phyloP scores from a whole-genome alignment of 2,113 vertebrate species.

The Riparia riparia region DNA sequence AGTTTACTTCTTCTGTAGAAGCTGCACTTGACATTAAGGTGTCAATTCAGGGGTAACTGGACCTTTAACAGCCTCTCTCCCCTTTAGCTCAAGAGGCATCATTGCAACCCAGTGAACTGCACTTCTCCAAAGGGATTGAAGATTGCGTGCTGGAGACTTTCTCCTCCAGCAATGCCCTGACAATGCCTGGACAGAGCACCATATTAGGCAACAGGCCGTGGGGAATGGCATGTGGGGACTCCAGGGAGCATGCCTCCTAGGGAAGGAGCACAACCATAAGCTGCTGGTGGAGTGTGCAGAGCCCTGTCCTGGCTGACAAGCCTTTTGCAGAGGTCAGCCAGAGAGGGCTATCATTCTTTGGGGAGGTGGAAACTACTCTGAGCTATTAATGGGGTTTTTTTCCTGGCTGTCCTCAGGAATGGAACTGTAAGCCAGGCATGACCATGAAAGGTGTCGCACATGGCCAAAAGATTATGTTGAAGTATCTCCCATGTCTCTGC shows the following conservation, averaged over 20 bases:
- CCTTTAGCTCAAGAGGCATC: background rate
- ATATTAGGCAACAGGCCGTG: conserved; percentile 36
- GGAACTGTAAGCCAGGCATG: conserved; percentile 30
- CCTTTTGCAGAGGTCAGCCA: conserved; percentile 55
- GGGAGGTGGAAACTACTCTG: conserved; percentile 22
- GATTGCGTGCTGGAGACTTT: background rate
- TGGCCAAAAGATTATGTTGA: conserved; percentile 37
- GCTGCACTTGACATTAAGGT: background rate
- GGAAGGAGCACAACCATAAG: conserved; percentile 1
- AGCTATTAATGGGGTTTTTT: conserved; percentile 62
- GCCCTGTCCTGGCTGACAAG: conserved; percentile 43
- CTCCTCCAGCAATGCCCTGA: background rate
- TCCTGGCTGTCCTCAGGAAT: conserved; percentile 66
- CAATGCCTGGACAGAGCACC: conserved; percentile 11
- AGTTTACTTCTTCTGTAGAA: background rate
- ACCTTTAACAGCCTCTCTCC: background rate
- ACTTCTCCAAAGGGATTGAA: background rate
- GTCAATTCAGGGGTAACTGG: background rate
- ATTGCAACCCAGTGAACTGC: background rate
- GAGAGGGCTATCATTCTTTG: conserved; percentile 55
- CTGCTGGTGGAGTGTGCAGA: background rate
- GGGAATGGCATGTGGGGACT: conserved; percentile 59
- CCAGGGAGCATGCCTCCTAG: conserved; percentile 5
- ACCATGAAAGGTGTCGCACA: conserved; percentile 46
- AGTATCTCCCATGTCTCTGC: background rate